A percentile compares a stretch with the other conserved stretches of the same genome.
Conservation (phyloP, 2,113 vertebrate genomes). For the Alectura lathami region DNA sequence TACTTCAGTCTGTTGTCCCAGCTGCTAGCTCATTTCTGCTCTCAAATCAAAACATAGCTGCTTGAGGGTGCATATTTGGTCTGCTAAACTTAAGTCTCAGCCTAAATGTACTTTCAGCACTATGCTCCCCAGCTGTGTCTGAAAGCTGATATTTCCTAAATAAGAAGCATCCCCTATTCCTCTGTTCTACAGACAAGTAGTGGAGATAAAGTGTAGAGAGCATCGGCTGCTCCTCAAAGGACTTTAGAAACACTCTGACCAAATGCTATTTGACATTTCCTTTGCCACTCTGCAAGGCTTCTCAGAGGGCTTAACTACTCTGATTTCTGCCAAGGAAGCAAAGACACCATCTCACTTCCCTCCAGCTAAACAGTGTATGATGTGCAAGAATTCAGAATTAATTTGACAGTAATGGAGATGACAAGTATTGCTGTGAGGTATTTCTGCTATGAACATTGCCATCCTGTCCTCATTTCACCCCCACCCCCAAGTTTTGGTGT, state of each 20-base stretch:
- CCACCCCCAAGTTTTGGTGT: neutral
- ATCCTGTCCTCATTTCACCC: conserved; percentile 2
- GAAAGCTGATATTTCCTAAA: neutral
- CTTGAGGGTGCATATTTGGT: neutral
- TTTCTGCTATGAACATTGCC: conserved; percentile 16
- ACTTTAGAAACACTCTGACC: neutral
- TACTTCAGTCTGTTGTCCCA: neutral
- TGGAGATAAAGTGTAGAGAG: neutral
- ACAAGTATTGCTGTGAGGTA: conserved; percentile 41
- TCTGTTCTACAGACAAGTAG: neutral
- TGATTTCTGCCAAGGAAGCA: neutral
- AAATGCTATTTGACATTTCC: conserved; percentile 47
- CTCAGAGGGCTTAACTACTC: neutral
- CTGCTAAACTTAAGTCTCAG: neutral
- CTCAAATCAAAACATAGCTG: neutral
- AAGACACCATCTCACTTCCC: conserved; percentile 10
- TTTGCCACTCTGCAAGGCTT: neutral
- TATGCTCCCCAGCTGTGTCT: neutral
- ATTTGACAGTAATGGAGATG: conserved; percentile 42
- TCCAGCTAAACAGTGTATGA: neutral
- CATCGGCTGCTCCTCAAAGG: neutral
- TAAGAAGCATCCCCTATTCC: neutral
- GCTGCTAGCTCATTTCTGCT: neutral
- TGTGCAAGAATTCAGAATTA: conserved; percentile 31
- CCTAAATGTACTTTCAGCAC: neutral